Conservation (phyloP, 2,888 invertebrate genomes). For the Xestoiulus laeticollis region DNA sequence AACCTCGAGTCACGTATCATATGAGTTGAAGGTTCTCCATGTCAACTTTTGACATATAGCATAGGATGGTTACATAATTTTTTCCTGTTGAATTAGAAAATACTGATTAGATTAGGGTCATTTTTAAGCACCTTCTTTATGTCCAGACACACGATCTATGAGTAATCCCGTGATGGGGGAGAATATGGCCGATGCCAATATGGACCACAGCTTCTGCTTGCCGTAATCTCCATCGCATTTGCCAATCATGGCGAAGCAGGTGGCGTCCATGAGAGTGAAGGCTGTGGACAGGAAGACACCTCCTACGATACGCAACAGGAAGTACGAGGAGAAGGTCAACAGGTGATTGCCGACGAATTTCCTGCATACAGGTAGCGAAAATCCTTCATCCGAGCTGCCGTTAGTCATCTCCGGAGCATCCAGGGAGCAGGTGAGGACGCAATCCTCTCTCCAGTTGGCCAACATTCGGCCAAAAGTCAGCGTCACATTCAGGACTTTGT, state of each 20-base stretch:
- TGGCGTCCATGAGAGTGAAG: constrained; percentile 89
- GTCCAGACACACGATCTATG: constrained; percentile 55
- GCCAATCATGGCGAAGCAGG: constrained; percentile 85
- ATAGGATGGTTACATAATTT: too few relatives aligned
- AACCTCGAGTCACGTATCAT: too few relatives aligned
- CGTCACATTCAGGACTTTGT: not conserved
- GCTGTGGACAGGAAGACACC: constrained; percentile 84
- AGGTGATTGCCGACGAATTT: constrained; percentile 31
- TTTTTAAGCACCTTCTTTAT: not conserved
- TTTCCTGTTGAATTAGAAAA: not conserved
- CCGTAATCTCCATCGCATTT: constrained; percentile 71
- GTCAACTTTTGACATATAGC: too few relatives aligned
- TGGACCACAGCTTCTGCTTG: constrained; percentile 64
- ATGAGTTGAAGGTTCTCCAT: too few relatives aligned
- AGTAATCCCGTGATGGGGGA: constrained; percentile 60
- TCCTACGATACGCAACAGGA: constrained; percentile 79
- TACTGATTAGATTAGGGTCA: not conserved
- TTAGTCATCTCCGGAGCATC: not conserved
- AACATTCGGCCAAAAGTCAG: not conserved
- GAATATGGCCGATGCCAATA: constrained; percentile 63
- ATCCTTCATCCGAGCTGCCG: too few relatives aligned
- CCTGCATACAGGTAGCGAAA: not conserved
- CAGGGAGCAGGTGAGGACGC: not conserved
- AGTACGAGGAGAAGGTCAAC: constrained; percentile 83
- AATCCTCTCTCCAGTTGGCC: not conserved